Evolutionary conservation across 2,797 vertebrate species (phyloP), one percentile per base, ranked within the genome.

Genomic region (Hemibagrus guttatus): DNA sequence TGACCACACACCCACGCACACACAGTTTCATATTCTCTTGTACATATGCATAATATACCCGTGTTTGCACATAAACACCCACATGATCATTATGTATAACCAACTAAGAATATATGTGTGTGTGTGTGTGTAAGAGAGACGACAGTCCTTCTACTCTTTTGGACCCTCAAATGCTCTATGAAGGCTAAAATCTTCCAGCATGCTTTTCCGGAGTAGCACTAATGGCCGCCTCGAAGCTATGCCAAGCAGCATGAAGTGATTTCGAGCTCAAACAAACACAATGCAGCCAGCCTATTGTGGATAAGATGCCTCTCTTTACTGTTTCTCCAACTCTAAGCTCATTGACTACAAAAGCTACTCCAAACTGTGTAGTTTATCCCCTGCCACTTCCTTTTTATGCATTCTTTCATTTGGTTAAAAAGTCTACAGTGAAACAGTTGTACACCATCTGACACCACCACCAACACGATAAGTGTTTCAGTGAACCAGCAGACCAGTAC

Each of bases 201-300:
- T 81, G 61, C 19, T 81, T 66, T 61, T 16, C 21, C 49, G 21
- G 75, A n/a, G 13, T 49, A 63, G 26, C 79, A 49, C 59, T 81
- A 66, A 82, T 66, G 79, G 59, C 42, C 1, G 16, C 26, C 23
- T 64, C 8, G 6, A 49, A 81, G 68, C 68, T 19, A 61, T 84
- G 83, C 83, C 83, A 84, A 72, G 54, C 52, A 42, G 76, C 64
- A 69, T 31, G 26, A 28, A 82, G 66, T 81, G 85, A 81, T 81
- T 82, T 74, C 26, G 28, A 74, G 78, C 54, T 54, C 76, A 59
- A 63, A 81, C 39, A 81, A 64, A 63, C 59, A 81, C 79, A 81
- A 63, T 28, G 79, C 79, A 81, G 39, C 39, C 39, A 64, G 79
- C 42, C 59, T 81, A 64, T 59, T 63, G 35, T 63, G 59, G 23